These are phyloP conservation scores for Anguilla japonica DNA, from an alignment of 2,113 vertebrate genomes.

Conservation along the genomic window DNA sequence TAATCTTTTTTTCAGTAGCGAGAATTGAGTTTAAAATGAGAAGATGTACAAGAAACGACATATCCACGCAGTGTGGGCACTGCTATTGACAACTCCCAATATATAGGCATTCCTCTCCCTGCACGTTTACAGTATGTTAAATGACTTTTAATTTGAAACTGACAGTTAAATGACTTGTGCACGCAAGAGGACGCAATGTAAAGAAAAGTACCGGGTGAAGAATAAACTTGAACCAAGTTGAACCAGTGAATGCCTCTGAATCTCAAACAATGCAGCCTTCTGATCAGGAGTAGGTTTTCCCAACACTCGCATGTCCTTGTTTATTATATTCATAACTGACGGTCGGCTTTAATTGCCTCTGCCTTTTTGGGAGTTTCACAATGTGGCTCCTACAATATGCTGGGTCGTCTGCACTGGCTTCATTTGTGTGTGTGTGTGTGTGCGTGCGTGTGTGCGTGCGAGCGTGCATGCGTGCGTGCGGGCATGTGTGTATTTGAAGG, in stretches of 20 bases:
- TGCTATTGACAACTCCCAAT: too few relatives aligned
- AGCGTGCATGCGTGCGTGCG: too few relatives aligned
- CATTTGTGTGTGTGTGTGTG: too few relatives aligned
- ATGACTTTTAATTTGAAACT: neutral
- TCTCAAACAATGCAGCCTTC: constrained; percentile 27
- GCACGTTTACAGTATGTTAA: too few relatives aligned
- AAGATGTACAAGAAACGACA: too few relatives aligned
- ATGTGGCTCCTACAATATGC: neutral
- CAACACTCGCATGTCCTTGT: constrained; percentile 36
- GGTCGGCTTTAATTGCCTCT: constrained; percentile 38
- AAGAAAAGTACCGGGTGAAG: constrained; percentile 30
- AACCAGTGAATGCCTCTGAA: constrained; percentile 24
- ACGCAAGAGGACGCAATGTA: constrained; percentile 12
- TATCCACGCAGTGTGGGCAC: too few relatives aligned
- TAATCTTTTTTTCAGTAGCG: too few relatives aligned
- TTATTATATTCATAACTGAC: constrained; percentile 50
- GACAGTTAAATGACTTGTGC: neutral
- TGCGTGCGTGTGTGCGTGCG: too few relatives aligned
- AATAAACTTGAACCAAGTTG: constrained; percentile 23
- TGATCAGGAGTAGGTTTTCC: constrained; percentile 15
- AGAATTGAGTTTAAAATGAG: too few relatives aligned
- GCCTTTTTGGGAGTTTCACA: neutral
- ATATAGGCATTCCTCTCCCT: too few relatives aligned
- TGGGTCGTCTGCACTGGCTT: too few relatives aligned
- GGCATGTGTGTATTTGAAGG: too few relatives aligned